A percentile compares a stretch with the other conserved stretches of the same genome.
These are phyloP conservation scores for Yasuhikotakia modesta DNA, from an alignment of 2,797 vertebrate genomes.

Conservation along the genomic window DNA sequence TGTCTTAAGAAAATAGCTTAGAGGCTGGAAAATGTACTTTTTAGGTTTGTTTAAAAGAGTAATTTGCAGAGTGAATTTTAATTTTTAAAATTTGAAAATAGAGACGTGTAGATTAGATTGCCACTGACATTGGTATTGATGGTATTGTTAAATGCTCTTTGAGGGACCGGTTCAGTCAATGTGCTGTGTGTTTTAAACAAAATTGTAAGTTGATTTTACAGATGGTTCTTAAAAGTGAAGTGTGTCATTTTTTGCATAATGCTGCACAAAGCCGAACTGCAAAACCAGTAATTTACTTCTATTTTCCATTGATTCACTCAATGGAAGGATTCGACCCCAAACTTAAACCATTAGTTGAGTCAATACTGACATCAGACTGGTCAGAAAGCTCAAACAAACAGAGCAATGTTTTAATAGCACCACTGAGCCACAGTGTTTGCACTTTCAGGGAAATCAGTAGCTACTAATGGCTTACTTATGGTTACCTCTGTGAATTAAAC, in stretches of 20 bases:
- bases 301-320: not conserved
- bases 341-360: not conserved
- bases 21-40: not conserved
- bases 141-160: not conserved
- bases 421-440: not conserved
- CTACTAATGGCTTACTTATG: not conserved
- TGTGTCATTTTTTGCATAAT: not conserved
- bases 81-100: not conserved
- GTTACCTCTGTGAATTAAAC: no score
- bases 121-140: not conserved
- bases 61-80: not conserved
- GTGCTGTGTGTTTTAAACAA: slow-evolving; percentile 73
- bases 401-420: no score
- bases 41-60: not conserved
- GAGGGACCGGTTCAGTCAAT: slow-evolving; percentile 59
- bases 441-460: not conserved
- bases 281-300: no score
- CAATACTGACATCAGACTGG: not conserved
- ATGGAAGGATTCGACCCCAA: not conserved
- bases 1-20: not conserved
- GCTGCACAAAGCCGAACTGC: not conserved
- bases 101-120: not conserved
- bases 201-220: slow-evolving; percentile 66
- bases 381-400: no score
- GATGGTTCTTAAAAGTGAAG: slow-evolving; percentile 58